Conservation (phyloP, 2,797 vertebrate species). For the Falco concolor region DNA sequence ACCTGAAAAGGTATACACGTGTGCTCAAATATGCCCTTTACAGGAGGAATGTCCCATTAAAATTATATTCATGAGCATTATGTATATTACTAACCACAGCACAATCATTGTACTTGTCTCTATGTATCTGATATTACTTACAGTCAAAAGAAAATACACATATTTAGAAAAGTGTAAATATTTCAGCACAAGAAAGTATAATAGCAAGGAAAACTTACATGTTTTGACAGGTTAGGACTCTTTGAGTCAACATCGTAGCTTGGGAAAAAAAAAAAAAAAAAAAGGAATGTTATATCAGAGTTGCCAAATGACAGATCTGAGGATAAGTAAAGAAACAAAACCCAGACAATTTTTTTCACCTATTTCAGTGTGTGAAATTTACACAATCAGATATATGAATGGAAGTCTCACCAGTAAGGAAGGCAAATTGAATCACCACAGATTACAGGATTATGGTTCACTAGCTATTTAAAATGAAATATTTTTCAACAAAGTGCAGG, state of each 20-base stretch:
- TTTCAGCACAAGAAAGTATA: not conserved
- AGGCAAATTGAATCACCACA: not conserved
- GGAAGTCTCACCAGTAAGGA: not conserved
- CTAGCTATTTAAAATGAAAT: not conserved
- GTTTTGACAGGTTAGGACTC: constrained; percentile 94
- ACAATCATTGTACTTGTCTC: not conserved
- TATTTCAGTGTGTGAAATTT: not conserved
- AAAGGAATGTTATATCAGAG: not conserved
- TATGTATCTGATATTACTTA: not conserved
- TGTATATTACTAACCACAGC: not conserved
- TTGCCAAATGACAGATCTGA: not conserved
- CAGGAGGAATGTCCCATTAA: not conserved
- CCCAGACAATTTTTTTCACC: not conserved
- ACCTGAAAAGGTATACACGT: not conserved
- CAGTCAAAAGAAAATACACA: not conserved
- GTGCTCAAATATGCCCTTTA: not conserved
- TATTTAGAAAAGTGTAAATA: not conserved
- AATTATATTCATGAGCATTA: not conserved
- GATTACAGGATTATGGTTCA: not conserved
- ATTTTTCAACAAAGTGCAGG: not conserved
- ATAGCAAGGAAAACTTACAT: constrained; percentile 81
- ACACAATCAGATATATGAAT: not conserved
- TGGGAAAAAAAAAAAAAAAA: constrained; percentile 3
- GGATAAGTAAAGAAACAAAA: not conserved
- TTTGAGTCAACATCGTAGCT: constrained; percentile 98